Evolutionary conservation across 2,888 invertebrate genomes (phyloP).

Genomic region (Cabera pusaria): DNA sequence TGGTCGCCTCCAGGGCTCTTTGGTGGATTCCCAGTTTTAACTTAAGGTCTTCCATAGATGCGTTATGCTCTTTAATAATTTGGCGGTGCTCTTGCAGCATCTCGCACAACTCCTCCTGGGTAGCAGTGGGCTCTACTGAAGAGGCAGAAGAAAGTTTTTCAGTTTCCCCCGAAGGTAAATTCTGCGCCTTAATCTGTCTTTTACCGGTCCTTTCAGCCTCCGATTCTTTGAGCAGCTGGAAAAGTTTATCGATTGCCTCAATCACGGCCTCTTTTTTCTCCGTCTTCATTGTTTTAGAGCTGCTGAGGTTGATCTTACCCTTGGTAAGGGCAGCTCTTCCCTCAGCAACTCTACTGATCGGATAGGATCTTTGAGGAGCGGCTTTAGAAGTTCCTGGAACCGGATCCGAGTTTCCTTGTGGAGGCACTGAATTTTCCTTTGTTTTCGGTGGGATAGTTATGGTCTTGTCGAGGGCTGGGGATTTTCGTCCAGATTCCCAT

Average conservation of each 20-base stretch:
- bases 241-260: background rate
- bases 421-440: too few species aligned
- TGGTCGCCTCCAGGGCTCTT: background rate
- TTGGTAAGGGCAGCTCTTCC: background rate
- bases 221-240: background rate
- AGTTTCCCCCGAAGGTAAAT: background rate
- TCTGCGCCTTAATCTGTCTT: background rate
- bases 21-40: background rate
- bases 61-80: background rate
- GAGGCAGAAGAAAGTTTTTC: too few species aligned
- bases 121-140: background rate
- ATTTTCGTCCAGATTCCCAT: too few species aligned
- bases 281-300: background rate
- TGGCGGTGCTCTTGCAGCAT: background rate
- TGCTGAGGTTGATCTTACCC: background rate
- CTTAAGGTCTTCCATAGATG: background rate
- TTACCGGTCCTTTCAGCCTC: background rate
- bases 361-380: too few species aligned
- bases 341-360: background rate
- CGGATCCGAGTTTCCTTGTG: too few species aligned
- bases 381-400: too few species aligned
- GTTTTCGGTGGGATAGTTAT: too few species aligned
- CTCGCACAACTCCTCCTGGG: too few species aligned
- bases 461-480: too few species aligned
- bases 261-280: background rate